A percentile compares a stretch with the other conserved stretches of the same genome.
Evolutionary conservation across 2,113 vertebrate genomes (phyloP).

Genomic region (Struthio camelus): DNA sequence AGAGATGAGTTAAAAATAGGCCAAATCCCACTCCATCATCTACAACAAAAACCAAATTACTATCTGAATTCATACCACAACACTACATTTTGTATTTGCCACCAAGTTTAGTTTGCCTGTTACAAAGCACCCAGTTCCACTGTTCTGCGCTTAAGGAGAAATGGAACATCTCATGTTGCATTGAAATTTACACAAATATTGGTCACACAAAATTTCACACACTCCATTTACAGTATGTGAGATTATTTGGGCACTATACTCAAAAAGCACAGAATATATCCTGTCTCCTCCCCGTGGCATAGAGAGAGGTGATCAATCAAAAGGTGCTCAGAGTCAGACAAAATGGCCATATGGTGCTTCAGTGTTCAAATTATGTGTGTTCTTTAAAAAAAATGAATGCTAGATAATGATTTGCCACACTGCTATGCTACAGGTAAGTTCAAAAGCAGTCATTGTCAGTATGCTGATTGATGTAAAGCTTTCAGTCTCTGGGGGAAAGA

Average conservation of each 20-base stretch:
- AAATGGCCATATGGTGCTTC: slow-evolving; percentile 52
- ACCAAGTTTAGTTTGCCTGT: neutral
- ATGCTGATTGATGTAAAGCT: slow-evolving; percentile 75
- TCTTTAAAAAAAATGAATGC: slow-evolving; percentile 61
- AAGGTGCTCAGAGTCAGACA: slow-evolving; percentile 51
- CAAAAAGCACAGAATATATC: slow-evolving; percentile 3
- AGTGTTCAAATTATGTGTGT: slow-evolving; percentile 55
- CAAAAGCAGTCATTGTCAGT: slow-evolving; percentile 73
- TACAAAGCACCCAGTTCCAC: neutral
- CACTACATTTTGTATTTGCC: neutral
- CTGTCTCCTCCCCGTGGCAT: neutral
- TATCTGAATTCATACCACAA: neutral
- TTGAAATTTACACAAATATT: neutral
- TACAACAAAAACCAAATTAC: neutral
- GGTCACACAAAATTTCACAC: neutral
- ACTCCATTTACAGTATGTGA: neutral
- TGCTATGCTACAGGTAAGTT: slow-evolving; percentile 66
- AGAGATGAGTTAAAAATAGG: neutral
- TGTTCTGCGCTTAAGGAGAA: neutral
- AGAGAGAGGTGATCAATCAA: slow-evolving; percentile 5
- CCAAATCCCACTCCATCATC: neutral
- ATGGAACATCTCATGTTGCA: neutral
- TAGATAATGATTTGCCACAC: slow-evolving; percentile 69
- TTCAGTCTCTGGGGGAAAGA: slow-evolving; percentile 67
- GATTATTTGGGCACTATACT: neutral